These are phyloP conservation scores for Microhierax caerulescens DNA, from an alignment of 2,797 vertebrate species.

Conservation along the genomic window DNA sequence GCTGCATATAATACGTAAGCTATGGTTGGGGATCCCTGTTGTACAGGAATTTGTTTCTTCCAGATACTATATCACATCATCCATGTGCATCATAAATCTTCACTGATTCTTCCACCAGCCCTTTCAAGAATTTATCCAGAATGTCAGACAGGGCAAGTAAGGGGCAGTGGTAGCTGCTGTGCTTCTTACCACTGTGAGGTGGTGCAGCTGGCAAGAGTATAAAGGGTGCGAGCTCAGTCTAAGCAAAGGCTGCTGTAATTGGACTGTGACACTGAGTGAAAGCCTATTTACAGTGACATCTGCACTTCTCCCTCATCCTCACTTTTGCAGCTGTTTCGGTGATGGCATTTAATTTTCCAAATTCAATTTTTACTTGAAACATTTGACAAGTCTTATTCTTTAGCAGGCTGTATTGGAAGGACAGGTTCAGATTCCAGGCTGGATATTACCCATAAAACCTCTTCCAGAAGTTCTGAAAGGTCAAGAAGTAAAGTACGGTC, in stretches of 20 bases:
- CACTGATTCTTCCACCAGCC: neutral
- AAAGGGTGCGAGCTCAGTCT: neutral
- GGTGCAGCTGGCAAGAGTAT: neutral
- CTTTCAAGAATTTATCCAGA: neutral
- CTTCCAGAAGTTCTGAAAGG: slow-evolving; percentile 64
- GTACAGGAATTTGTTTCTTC: neutral
- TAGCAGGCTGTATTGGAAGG: slow-evolving; percentile 63
- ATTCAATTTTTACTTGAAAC: neutral
- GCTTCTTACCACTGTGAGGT: neutral
- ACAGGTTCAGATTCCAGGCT: slow-evolving; percentile 75
- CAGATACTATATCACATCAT: neutral
- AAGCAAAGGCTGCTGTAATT: neutral
- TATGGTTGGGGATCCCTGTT: neutral
- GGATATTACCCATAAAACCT: slow-evolving; percentile 48
- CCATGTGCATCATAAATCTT: neutral
- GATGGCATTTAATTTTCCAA: neutral
- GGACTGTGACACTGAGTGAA: neutral
- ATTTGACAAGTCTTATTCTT: slow-evolving; percentile 14
- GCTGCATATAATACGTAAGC: neutral
- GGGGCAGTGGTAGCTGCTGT: neutral
- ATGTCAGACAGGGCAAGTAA: neutral
- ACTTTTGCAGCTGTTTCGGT: neutral
- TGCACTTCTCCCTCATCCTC: neutral
- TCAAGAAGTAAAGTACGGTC: slow-evolving; percentile 66
- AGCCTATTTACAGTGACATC: neutral